Conservation (phyloP, 2,113 vertebrate genomes). For the Melanerpes aurifrons region DNA sequence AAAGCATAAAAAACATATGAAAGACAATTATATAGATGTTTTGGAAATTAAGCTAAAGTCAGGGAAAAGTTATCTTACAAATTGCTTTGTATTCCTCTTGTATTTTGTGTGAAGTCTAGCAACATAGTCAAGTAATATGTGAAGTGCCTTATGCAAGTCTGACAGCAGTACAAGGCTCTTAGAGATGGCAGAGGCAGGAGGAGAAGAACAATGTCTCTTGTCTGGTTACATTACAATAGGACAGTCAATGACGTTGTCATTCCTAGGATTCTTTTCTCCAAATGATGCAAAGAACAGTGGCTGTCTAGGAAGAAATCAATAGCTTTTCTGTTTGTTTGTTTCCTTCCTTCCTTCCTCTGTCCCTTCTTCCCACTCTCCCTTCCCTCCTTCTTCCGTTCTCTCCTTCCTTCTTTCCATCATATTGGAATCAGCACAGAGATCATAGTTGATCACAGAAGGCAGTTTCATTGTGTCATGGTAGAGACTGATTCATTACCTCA, state of each 20-base stretch:
- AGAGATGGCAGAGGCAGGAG: not conserved
- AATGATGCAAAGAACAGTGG: not conserved
- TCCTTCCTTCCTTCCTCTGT: not conserved
- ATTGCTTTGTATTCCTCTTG: not conserved
- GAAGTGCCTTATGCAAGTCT: not conserved
- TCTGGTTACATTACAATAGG: not conserved
- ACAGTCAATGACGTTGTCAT: not conserved
- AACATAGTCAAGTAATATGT: not conserved
- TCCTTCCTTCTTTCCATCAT: not conserved
- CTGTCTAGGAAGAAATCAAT: conserved; percentile 7
- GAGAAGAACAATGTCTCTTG: not conserved
- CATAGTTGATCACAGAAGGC: not conserved
- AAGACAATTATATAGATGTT: not conserved
- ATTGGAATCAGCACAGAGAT: not conserved
- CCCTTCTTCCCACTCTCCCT: not conserved
- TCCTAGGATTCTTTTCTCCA: conserved; percentile 1
- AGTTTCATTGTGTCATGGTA: not conserved
- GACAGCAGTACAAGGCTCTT: not conserved
- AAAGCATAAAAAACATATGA: not conserved
- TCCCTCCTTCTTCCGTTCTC: not conserved
- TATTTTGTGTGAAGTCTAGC: not conserved
- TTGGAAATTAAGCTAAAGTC: not conserved
- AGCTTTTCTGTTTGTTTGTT: not conserved
- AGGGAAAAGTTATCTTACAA: not conserved
- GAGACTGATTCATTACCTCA: not conserved